These are phyloP conservation scores for Centropus unirufus DNA, from an alignment of 2,113 vertebrate species.

Conservation along the genomic window DNA sequence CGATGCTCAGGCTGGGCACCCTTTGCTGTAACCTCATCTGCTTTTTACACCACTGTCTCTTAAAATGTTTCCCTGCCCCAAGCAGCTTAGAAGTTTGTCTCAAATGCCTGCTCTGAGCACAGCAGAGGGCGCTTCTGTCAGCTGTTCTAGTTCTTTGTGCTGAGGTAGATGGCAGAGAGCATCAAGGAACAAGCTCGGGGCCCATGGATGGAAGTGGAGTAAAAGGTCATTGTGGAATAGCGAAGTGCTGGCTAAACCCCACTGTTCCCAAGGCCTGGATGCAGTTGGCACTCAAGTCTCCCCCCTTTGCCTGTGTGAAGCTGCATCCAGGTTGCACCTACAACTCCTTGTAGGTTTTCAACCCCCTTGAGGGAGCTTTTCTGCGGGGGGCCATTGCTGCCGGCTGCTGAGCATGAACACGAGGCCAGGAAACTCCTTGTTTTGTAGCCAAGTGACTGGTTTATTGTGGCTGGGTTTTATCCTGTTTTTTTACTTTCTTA, in stretches of 20 bases:
- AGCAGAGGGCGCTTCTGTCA: background rate
- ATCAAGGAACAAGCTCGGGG: background rate
- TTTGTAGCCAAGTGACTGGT: slow-evolving; percentile 43
- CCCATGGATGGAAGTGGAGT: background rate
- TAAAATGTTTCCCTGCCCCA: background rate
- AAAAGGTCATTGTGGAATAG: background rate
- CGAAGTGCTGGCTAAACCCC: background rate
- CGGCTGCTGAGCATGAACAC: background rate
- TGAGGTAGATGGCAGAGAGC: background rate
- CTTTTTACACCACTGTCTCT: background rate
- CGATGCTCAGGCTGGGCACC: background rate
- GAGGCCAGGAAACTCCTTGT: background rate
- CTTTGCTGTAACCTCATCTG: background rate
- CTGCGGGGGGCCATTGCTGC: slow-evolving; percentile 8
- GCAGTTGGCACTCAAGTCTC: background rate
- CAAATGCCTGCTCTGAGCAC: background rate
- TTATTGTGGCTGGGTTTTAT: slow-evolving; percentile 50
- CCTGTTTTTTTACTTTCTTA: slow-evolving; percentile 42
- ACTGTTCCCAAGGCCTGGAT: background rate
- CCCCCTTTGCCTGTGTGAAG: background rate
- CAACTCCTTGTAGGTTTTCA: background rate
- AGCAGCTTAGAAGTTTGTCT: background rate
- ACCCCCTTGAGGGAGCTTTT: slow-evolving; percentile 2
- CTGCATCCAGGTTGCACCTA: background rate
- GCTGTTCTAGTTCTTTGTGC: background rate